phyloP scores from a whole-genome alignment of 2,797 vertebrate species.

The Brotula barbata region DNA sequence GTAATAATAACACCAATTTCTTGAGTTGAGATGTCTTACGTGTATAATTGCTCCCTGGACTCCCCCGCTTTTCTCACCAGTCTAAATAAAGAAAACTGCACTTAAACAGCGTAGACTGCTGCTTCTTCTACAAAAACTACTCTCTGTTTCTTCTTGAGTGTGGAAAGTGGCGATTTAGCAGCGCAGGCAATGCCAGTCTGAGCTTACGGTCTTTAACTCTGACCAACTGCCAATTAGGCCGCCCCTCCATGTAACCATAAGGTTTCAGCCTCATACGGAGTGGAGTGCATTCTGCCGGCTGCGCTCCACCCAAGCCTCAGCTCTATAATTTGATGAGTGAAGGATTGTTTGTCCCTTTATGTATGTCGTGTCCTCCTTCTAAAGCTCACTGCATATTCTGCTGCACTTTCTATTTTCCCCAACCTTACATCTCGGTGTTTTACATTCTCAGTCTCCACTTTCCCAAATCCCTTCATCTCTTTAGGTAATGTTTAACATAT shows the following conservation, averaged over 20 bases:
- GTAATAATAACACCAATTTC: too few species aligned
- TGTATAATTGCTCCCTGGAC: not conserved
- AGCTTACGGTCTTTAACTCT: slow-evolving; percentile 70
- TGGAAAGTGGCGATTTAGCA: slow-evolving; percentile 33
- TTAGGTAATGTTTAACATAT: not conserved
- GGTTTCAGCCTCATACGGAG: slow-evolving; percentile 61
- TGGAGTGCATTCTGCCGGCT: slow-evolving; percentile 66
- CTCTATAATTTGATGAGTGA: slow-evolving; percentile 77
- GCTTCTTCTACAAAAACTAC: not conserved
- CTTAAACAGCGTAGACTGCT: not conserved
- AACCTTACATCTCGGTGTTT: slow-evolving; percentile 7
- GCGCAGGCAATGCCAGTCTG: slow-evolving; percentile 58
- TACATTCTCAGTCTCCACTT: slow-evolving; percentile 1
- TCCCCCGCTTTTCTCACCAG: not conserved
- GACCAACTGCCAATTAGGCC: slow-evolving; percentile 78
- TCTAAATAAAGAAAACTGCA: not conserved
- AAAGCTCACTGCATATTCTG: slow-evolving; percentile 23
- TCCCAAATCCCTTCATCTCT: not conserved
- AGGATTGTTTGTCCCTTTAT: slow-evolving; percentile 66
- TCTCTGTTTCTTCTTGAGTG: slow-evolving; percentile 23
- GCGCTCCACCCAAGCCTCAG: slow-evolving; percentile 73
- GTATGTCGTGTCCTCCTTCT: slow-evolving; percentile 57
- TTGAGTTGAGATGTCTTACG: too few species aligned
- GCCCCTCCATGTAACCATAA: slow-evolving; percentile 58
- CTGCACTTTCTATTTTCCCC: slow-evolving; percentile 15